phyloP scores from a whole-genome alignment of 92 coral and sea anemone species.

The Meandrina meandrites region DNA sequence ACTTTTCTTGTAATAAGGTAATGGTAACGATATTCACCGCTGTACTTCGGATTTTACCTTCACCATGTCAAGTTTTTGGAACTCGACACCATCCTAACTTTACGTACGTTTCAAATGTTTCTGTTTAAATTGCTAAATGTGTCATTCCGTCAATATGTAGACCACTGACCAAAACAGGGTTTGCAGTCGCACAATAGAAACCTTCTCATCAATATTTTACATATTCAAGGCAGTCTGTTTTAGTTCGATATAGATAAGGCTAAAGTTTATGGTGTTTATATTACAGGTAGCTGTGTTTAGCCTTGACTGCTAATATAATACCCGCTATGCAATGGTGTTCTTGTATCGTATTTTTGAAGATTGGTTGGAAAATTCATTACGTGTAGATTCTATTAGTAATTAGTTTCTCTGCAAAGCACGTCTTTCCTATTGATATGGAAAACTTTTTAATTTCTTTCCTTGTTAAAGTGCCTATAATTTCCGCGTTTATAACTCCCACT shows the following conservation, averaged over 20 bases:
- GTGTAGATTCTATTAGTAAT: neutral
- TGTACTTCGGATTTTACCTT: neutral
- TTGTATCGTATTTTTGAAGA: neutral
- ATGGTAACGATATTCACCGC: neutral
- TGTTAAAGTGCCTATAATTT: neutral
- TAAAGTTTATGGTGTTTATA: neutral
- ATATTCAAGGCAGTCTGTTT: neutral
- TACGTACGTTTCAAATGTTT: neutral
- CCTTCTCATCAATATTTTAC: neutral
- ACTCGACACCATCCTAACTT: neutral
- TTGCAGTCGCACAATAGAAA: neutral
- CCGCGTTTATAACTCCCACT: neutral
- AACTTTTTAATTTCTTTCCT: neutral
- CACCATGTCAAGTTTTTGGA: neutral
- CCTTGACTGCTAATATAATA: too few relatives aligned
- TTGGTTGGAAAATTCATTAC: neutral
- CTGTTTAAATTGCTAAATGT: neutral
- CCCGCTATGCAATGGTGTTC: neutral
- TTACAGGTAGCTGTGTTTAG: neutral
- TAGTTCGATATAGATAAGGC: neutral
- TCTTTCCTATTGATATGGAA: neutral
- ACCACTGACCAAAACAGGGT: slow-evolving; percentile 31
- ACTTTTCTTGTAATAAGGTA: neutral
- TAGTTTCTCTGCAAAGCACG: neutral
- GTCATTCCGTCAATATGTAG: neutral